These are phyloP conservation scores for Xyrichtys novacula DNA, from an alignment of 2,797 vertebrate species.

Conservation along the genomic window DNA sequence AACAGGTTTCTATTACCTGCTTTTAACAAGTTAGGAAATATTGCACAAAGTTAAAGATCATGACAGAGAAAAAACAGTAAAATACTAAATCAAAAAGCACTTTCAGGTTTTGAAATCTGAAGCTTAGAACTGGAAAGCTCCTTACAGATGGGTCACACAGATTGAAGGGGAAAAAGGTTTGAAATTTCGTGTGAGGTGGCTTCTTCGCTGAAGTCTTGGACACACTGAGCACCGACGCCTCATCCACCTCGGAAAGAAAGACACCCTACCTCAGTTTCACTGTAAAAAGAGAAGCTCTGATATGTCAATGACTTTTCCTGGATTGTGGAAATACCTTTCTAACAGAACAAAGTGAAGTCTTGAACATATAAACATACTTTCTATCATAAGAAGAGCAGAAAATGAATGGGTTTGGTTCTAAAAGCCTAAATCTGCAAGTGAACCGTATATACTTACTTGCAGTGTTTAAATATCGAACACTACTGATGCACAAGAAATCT, in stretches of 20 bases:
- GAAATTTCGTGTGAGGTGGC: neutral
- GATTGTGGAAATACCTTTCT: neutral
- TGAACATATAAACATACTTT: neutral
- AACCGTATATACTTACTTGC: neutral
- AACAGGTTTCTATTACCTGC: conserved; percentile 52
- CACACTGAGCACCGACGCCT: neutral
- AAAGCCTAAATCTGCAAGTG: conserved; percentile 6
- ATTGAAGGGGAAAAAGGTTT: conserved; percentile 3
- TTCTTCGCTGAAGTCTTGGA: conserved; percentile 8
- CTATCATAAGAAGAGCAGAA: neutral
- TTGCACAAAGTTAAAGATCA: conserved; percentile 69
- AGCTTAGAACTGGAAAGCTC: conserved; percentile 14
- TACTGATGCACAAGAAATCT: conserved; percentile 6
- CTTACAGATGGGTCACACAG: neutral
- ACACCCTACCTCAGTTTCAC: neutral
- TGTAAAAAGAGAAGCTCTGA: neutral
- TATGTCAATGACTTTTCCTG: neutral
- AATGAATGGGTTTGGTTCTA: neutral
- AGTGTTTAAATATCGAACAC: neutral
- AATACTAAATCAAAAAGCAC: conserved; percentile 47
- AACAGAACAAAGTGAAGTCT: neutral
- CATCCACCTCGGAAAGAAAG: conserved; percentile 6
- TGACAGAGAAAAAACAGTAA: conserved; percentile 49
- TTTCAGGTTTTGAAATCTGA: conserved; percentile 55
- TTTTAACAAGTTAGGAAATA: conserved; percentile 65